Evolutionary conservation across 2,113 vertebrate species (phyloP), one percentile per base, ranked within the genome.

Genomic region (Colossoma macropomum): DNA sequence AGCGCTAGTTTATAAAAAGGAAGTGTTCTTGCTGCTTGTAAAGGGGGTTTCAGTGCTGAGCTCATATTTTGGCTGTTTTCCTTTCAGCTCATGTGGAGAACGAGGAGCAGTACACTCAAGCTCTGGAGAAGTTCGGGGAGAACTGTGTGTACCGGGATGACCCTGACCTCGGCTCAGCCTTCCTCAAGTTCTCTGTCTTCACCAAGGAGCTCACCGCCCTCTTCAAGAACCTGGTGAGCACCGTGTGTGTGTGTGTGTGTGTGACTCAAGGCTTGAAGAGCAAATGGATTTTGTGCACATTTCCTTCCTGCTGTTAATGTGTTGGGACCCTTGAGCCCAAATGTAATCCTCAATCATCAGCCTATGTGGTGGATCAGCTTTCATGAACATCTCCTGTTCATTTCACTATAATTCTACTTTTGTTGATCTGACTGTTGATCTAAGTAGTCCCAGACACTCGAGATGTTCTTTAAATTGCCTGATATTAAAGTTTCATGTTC

Each of bases 141-240:
- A 99, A 98, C 93, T 98, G 97, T 23, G 97, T 99, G 78, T 99
- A 96, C 94, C 94, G 97, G 90, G 98, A 99, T 12, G 98, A 99
- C 93, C 98, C 98, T 2, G 98, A 99, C 89, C 94, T 99, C 88
- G 98, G 98, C 45, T 98, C 97, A 10, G 98, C 98, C 0, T 99
- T 99, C 91, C 95, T 99, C 78, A 99, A 98, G 93, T 99, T 99
- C 94, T 97, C 98, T 0, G 98, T 99, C 89, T 99, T 99, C 87
- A 99, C 98, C 78, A 99, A 99, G 93, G 98, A 99, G 92, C 91
- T 99, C 87, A 97, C 98, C 0, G 97, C 98, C 1, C 97, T 99
- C 88, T 99, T 99, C 94, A 99, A 99, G 94, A 99, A 99, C 92
- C 93, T 99, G 95, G 98, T 99, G 91, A 95, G 96, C 34, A 4